Evolutionary conservation across 2,797 vertebrate genomes (phyloP).

Genomic region (Chelon labrosus): DNA sequence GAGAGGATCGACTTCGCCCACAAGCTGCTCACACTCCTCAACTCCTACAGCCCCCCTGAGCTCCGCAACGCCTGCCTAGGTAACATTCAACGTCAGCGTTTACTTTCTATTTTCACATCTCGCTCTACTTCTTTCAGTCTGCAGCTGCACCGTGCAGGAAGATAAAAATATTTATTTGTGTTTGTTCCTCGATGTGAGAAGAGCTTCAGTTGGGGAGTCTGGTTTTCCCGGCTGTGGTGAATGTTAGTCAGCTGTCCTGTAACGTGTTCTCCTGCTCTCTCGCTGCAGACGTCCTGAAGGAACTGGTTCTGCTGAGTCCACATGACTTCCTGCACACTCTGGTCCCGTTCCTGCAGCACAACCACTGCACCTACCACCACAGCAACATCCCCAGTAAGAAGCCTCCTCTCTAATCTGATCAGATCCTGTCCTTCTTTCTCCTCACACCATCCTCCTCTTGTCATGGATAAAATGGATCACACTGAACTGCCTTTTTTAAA

Average conservation of each 20-base stretch:
- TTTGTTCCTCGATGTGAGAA: too few species aligned
- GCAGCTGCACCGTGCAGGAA: too few species aligned
- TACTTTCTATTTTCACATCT: too few species aligned
- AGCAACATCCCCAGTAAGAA: constrained; percentile 99
- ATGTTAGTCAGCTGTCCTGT: not conserved
- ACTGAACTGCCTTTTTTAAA: too few species aligned
- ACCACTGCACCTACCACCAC: constrained; percentile 99
- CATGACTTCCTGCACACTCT: constrained; percentile 99
- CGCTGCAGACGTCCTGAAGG: constrained; percentile 96
- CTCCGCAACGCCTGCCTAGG: constrained; percentile 96
- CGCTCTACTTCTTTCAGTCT: too few species aligned
- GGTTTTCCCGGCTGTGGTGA: not conserved
- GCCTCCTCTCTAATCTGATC: constrained; percentile 59
- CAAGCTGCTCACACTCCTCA: constrained; percentile 96
- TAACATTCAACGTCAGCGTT: constrained; percentile 59
- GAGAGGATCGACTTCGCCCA: constrained; percentile 99
- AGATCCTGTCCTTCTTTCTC: not conserved
- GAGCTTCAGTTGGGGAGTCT: too few species aligned
- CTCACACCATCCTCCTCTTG: too few species aligned
- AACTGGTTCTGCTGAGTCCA: constrained; percentile 97
- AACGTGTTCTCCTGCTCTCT: not conserved
- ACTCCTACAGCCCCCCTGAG: constrained; percentile 98
- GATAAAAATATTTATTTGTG: too few species aligned
- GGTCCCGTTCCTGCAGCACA: constrained; percentile 99
- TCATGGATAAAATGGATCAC: too few species aligned